Conservation (phyloP, 2,797 vertebrate species). For the Cyclura pinguis region DNA sequence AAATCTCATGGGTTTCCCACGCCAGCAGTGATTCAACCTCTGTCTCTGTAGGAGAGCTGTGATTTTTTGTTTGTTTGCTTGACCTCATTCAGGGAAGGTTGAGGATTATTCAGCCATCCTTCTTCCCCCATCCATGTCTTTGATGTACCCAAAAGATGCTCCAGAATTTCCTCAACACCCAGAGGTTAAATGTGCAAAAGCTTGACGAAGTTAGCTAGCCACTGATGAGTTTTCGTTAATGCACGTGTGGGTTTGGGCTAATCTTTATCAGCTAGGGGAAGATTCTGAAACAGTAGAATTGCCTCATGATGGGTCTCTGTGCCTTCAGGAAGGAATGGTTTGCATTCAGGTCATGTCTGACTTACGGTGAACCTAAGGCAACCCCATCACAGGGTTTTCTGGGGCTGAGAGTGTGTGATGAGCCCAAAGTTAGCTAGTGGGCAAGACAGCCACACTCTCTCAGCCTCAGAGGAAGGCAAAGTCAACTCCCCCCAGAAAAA, state of each 20-base stretch:
- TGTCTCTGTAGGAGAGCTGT: background rate
- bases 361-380: too few species aligned
- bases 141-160: background rate
- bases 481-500: too few species aligned
- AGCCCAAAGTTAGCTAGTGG: too few species aligned
- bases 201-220: background rate
- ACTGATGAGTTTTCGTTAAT: background rate
- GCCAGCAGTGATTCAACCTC: background rate
- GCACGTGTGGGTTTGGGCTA: too few species aligned
- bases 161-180: background rate
- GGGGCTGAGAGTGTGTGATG: too few species aligned
- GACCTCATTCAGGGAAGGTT: background rate
- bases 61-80: background rate
- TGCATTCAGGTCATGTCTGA: too few species aligned
- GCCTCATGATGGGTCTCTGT: background rate
- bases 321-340: too few species aligned
- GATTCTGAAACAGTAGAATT: background rate
- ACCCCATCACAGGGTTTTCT: too few species aligned
- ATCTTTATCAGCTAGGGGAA: background rate
- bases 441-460: too few species aligned
- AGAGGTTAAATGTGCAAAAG: background rate
- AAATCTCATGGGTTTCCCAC: accelerated
- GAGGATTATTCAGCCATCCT: background rate
- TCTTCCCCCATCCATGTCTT: background rate
- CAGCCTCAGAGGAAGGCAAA: too few species aligned